Percentiles rank a stretch among this genome's conserved stretches.
Conservation (phyloP, 2,888 invertebrate species). For the Netelia melanura region DNA sequence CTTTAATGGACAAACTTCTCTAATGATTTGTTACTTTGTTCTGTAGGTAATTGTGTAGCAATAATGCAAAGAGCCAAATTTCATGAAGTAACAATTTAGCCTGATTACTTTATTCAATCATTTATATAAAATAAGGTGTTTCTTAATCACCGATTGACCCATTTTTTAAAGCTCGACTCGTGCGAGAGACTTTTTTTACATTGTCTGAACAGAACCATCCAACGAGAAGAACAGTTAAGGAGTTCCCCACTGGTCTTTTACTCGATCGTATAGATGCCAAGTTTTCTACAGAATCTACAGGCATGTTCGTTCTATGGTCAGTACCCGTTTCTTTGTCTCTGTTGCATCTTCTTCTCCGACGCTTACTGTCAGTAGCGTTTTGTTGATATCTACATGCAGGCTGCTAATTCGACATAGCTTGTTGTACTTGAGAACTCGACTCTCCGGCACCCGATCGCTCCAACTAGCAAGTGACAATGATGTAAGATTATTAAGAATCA, state of each 20-base stretch:
- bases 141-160: no score
- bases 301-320: constrained; percentile 88
- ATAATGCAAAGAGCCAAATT: no score
- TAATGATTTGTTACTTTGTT: no score
- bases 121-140: no score
- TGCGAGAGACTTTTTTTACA: constrained; percentile 75
- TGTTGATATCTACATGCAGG: constrained; percentile 82
- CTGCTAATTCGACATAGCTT: constrained; percentile 87
- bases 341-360: constrained; percentile 73
- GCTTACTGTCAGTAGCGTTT: constrained; percentile 64
- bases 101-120: no score
- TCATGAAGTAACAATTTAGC: no score
- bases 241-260: constrained; percentile 74
- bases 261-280: constrained; percentile 67
- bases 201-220: constrained; percentile 77
- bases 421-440: constrained; percentile 88
- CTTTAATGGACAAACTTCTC: no score
- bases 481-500: no score
- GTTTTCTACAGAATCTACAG: constrained; percentile 83
- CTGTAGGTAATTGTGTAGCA: no score
- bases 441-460: constrained; percentile 89
- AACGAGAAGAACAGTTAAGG: constrained; percentile 77
- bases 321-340: constrained; percentile 83
- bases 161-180: no score
- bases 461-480: constrained; percentile 81